These are phyloP conservation scores for Andrena cerasifolii DNA, from an alignment of 1,140 invertebrate genomes.

Conservation along the genomic window DNA sequence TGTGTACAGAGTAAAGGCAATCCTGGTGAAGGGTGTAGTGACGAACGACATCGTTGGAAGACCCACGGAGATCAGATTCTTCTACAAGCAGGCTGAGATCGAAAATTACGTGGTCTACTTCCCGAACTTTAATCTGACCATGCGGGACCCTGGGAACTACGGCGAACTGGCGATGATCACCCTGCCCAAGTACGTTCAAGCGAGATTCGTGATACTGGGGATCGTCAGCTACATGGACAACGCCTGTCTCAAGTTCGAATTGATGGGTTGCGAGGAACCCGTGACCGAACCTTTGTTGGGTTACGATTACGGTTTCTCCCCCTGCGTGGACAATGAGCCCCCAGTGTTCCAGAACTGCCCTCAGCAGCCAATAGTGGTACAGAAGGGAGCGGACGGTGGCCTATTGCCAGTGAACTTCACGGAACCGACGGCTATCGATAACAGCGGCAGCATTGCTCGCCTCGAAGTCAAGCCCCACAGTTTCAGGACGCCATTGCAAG, in stretches of 20 bases:
- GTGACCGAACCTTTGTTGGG: slow-evolving; percentile 91
- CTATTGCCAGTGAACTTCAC: slow-evolving; percentile 95
- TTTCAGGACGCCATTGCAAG: slow-evolving; percentile 93
- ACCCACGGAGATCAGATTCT: slow-evolving; percentile 97
- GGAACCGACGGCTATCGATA: slow-evolving; percentile 95
- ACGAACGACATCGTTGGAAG: slow-evolving; percentile 97
- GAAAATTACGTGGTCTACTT: slow-evolving; percentile 98
- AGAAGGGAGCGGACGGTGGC: slow-evolving; percentile 93
- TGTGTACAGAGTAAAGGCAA: slow-evolving; percentile 94
- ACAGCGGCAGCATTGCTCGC: slow-evolving; percentile 95
- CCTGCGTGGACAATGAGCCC: slow-evolving; percentile 97
- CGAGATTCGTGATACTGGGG: slow-evolving; percentile 95
- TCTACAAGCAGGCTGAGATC: slow-evolving; percentile 96
- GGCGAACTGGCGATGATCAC: slow-evolving; percentile 98
- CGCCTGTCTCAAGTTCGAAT: slow-evolving; percentile 97
- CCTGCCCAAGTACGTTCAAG: slow-evolving; percentile 95
- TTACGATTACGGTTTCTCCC: slow-evolving; percentile 96
- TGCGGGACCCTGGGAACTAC: slow-evolving; percentile 96
- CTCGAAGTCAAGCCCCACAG: slow-evolving; percentile 95
- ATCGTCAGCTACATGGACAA: slow-evolving; percentile 98
- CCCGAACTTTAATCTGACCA: slow-evolving; percentile 97
- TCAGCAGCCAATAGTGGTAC: slow-evolving; percentile 94
- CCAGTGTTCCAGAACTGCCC: slow-evolving; percentile 98
- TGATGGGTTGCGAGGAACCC: slow-evolving; percentile 97
- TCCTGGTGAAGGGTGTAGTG: slow-evolving; percentile 96